Evolutionary conservation across 2,888 invertebrate genomes (phyloP), one percentile per base, ranked within the genome.

Genomic region (Drosophila rellima): DNA sequence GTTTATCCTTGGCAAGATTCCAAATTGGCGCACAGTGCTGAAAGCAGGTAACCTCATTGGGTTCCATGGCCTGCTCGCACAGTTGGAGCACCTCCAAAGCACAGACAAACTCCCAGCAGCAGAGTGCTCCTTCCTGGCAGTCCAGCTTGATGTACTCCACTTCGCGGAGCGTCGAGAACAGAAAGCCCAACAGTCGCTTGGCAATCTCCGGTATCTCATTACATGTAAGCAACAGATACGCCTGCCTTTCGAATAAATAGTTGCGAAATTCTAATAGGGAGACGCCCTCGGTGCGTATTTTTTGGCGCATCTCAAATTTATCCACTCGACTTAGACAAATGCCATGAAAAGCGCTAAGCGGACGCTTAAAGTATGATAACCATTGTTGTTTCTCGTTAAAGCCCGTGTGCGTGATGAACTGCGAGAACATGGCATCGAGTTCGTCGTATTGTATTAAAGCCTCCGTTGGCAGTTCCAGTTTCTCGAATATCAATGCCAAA

Each of bases 381-480:
- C 98, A 98, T 65, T 95, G 94, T 61, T 97, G 96, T 89, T 96
- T 95, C 88, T 97, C 97, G 70, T 97, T 96, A 75, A 96, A 95
- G 89, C 96, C 96, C n/a, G 97, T 97, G 93, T 98, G 98, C 78
- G 98, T 95, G 60, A 99, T 96, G 93, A 98, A 98, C 93, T 99
- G 98, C 2, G 98, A 98, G 92, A 99, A 98, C 80, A 99, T 94
- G 52, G 98, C 98, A 93, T 99, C 98, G 89, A 99, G 93, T 93
- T 99, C 99, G 92, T 99, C 99, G 92, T 98, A 99, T 91, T 99
- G 99, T 60, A 99, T 97, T 79, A 99, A 93, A 13, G 98, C 97
- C 93, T 99, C 98, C 79, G 98, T 98, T 90, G 97, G 96, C 74
- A 99, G 94, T 63, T 97, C 97, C 77, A 99, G 93, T 96, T 98